These are phyloP conservation scores for Sialia sialis DNA, from an alignment of 2,113 vertebrate genomes.

Conservation along the genomic window DNA sequence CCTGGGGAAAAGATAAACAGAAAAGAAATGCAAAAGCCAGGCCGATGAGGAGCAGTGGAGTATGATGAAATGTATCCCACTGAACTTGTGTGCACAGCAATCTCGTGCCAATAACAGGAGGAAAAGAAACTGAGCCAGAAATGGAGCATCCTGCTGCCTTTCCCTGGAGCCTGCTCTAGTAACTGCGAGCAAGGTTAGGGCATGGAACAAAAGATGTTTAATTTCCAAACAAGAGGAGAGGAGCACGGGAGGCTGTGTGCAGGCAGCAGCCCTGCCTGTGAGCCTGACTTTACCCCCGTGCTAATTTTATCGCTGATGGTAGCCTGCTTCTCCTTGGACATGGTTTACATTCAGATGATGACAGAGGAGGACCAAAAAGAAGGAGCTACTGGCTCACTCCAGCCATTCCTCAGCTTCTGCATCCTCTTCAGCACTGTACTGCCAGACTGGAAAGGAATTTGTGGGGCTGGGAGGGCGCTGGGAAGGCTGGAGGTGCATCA, in stretches of 20 bases:
- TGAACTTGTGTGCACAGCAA: conserved; percentile 50
- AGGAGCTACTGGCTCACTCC: not conserved
- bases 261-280: not conserved
- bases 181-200: conserved; percentile 21
- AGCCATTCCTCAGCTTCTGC: not conserved
- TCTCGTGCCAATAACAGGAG: conserved; percentile 47
- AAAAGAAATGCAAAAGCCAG: conserved; percentile 59
- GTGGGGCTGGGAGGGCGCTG: not conserved
- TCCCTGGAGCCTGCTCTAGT: conserved; percentile 27
- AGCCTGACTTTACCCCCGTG: not conserved
- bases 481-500: not conserved
- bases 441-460: not conserved
- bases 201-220: conserved; percentile 32
- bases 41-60: not conserved
- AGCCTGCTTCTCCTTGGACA: conserved; percentile 15
- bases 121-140: conserved; percentile 53
- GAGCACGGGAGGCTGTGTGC: not conserved
- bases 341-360: conserved; percentile 1
- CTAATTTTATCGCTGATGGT: conserved; percentile 6
- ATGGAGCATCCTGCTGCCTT: conserved; percentile 57
- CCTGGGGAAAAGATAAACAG: conserved; percentile 73
- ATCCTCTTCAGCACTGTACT: not conserved
- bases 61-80: conserved; percentile 60
- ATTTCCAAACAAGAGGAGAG: conserved; percentile 35
- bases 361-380: not conserved